Conservation (phyloP, 2,888 invertebrate species). For the Plutella xylostella region DNA sequence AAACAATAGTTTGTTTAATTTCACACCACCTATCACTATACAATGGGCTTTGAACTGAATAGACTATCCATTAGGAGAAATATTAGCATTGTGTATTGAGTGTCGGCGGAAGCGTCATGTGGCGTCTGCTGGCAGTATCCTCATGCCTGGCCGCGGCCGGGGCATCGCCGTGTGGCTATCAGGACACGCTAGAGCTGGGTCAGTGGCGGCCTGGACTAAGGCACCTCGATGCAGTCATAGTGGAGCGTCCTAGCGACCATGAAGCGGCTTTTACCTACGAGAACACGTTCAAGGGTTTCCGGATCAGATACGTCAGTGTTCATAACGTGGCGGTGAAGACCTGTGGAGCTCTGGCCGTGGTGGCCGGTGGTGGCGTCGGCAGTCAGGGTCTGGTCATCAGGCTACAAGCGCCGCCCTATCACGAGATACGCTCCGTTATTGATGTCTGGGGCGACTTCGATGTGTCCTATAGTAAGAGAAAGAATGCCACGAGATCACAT, state of each 20-base stretch:
- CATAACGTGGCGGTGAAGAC: constrained; percentile 2
- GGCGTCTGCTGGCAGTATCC: constrained; percentile 13
- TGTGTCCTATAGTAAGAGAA: too few relatives aligned
- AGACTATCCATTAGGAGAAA: too few relatives aligned
- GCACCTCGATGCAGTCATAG: constrained; percentile 44
- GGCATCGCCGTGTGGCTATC: constrained; percentile 35
- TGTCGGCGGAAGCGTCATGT: too few relatives aligned
- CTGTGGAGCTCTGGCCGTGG: constrained; percentile 17
- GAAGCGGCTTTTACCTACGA: too few relatives aligned
- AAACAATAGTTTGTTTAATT: too few relatives aligned
- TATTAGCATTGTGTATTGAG: too few relatives aligned
- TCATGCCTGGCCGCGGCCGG: constrained; percentile 15
- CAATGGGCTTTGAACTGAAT: too few relatives aligned
- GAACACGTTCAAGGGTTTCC: constrained; percentile 36
- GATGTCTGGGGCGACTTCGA: constrained; percentile 45
- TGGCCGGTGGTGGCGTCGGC: constrained; percentile 42
- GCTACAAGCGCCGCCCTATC: constrained; percentile 36
- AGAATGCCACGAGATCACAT: too few relatives aligned
- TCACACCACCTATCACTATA: too few relatives aligned
- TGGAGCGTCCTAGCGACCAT: too few relatives aligned
- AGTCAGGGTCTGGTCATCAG: constrained; percentile 39
- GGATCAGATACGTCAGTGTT: constrained; percentile 1
- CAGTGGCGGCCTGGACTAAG: constrained; percentile 36
- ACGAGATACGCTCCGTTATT: constrained; percentile 49
- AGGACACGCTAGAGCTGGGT: constrained; percentile 42